Percentiles rank a stretch among this genome's conserved stretches.
phyloP scores from a whole-genome alignment of 2,888 invertebrate species.

The Notodonta dromedarius region DNA sequence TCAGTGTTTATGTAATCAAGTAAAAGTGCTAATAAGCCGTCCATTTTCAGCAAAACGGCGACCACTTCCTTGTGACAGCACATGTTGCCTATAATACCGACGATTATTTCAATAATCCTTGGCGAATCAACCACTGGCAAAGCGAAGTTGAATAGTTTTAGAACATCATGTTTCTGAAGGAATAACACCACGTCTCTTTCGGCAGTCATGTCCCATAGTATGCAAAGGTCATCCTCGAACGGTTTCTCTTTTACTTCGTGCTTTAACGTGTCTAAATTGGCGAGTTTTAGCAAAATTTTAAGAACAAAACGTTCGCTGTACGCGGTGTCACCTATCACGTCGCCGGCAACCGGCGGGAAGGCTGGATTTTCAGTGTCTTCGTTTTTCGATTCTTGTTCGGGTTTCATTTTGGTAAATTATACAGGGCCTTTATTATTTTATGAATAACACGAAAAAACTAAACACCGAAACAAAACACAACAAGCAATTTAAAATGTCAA shows the following conservation, averaged over 20 bases:
- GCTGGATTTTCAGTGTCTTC: conserved; percentile 36
- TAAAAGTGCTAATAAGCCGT: conserved; percentile 83
- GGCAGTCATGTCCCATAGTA: conserved; percentile 93
- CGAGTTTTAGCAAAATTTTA: conserved; percentile 86
- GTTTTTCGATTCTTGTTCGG: conserved; percentile 38
- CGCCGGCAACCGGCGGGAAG: conserved; percentile 84
- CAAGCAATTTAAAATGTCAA: no score
- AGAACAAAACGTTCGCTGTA: conserved; percentile 91
- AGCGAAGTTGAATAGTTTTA: conserved; percentile 86
- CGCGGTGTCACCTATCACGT: conserved; percentile 91
- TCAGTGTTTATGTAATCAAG: conserved; percentile 84
- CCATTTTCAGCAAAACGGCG: conserved; percentile 80
- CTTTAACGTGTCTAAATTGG: conserved; percentile 73
- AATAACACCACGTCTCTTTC: conserved; percentile 90
- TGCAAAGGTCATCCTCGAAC: conserved; percentile 90
- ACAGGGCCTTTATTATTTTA: neutral
- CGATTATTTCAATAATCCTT: conserved; percentile 90
- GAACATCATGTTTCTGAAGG: conserved; percentile 87
- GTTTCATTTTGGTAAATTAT: conserved; percentile 48
- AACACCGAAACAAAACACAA: no score
- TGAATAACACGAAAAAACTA: no score
- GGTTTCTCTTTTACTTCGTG: conserved; percentile 84
- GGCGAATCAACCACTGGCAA: conserved; percentile 83
- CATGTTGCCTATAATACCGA: conserved; percentile 94
- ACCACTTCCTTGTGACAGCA: conserved; percentile 87